These are phyloP conservation scores for Excalfactoria chinensis DNA, from an alignment of 2,113 vertebrate species.

Conservation along the genomic window DNA sequence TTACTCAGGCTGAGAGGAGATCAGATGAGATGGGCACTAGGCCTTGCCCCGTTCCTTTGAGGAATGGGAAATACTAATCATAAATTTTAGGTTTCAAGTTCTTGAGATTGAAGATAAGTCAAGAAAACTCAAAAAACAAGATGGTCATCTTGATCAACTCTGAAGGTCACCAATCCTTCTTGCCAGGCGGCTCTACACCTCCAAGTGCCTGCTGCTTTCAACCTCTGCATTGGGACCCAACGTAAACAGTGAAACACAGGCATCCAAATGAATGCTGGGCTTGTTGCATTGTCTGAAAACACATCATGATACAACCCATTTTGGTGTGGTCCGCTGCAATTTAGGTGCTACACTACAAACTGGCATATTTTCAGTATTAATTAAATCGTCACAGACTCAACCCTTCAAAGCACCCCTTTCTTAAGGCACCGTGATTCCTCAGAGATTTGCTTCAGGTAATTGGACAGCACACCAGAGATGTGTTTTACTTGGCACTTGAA, in stretches of 20 bases:
- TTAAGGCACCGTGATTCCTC: neutral
- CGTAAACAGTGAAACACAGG: neutral
- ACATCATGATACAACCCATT: neutral
- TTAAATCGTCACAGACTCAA: neutral
- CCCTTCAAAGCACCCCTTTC: neutral
- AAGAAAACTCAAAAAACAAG: neutral
- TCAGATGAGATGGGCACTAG: neutral
- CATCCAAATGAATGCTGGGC: neutral
- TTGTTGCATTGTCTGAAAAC: slow-evolving; percentile 48
- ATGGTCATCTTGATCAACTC: neutral
- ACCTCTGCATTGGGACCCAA: neutral
- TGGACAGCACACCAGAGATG: neutral
- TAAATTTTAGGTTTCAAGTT: neutral
- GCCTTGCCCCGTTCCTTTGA: neutral
- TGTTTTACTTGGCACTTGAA: neutral
- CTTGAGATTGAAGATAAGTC: neutral
- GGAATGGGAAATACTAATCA: neutral
- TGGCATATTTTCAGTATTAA: neutral
- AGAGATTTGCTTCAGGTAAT: neutral
- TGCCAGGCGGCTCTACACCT: slow-evolving; percentile 62
- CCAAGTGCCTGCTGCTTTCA: slow-evolving; percentile 71
- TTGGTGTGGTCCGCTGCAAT: neutral
- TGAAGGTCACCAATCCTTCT: neutral
- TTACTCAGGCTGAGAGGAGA: neutral
- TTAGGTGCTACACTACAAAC: neutral